Evolutionary conservation across 2,888 invertebrate genomes (phyloP).

Genomic region (Lathronympha strigana): DNA sequence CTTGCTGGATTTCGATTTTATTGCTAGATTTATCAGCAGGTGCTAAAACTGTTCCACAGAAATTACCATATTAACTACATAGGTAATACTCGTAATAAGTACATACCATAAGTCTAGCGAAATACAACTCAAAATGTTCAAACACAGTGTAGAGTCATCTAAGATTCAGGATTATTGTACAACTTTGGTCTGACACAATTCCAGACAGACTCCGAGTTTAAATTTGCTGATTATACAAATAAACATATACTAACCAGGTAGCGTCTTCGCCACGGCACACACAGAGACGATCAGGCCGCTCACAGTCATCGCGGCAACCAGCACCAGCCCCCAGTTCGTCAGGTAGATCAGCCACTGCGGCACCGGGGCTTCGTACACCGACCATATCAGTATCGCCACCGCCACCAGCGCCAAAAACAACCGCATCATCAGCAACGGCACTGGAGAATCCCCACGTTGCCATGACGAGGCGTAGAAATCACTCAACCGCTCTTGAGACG

Average conservation of each 20-base stretch:
- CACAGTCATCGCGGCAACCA: slow-evolving; percentile 58
- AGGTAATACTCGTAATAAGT: too few relatives aligned
- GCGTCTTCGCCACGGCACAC: slow-evolving; percentile 52
- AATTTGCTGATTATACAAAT: neutral
- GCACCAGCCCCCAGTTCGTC: slow-evolving; percentile 75
- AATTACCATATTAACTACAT: too few relatives aligned
- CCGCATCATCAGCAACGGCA: slow-evolving; percentile 67
- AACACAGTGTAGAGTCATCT: too few relatives aligned
- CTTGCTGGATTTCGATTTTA: too few relatives aligned
- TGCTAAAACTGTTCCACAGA: too few relatives aligned
- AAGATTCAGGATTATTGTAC: too few relatives aligned
- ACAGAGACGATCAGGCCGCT: slow-evolving; percentile 64
- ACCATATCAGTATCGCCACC: slow-evolving; percentile 65
- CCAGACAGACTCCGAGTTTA: too few relatives aligned
- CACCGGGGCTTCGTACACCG: slow-evolving; percentile 54
- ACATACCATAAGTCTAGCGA: too few relatives aligned
- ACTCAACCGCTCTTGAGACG: slow-evolving; percentile 64
- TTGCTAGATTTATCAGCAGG: too few relatives aligned
- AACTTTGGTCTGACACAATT: too few relatives aligned
- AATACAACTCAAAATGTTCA: too few relatives aligned
- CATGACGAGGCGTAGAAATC: slow-evolving; percentile 76
- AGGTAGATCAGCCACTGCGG: slow-evolving; percentile 70
- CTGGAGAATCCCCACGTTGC: slow-evolving; percentile 72
- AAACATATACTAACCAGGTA: slow-evolving; percentile 58
- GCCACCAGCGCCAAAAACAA: slow-evolving; percentile 57